Base-by-base conservation (phyloP, 2,797 vertebrate species). In the Champsocephalus esox region DNA sequence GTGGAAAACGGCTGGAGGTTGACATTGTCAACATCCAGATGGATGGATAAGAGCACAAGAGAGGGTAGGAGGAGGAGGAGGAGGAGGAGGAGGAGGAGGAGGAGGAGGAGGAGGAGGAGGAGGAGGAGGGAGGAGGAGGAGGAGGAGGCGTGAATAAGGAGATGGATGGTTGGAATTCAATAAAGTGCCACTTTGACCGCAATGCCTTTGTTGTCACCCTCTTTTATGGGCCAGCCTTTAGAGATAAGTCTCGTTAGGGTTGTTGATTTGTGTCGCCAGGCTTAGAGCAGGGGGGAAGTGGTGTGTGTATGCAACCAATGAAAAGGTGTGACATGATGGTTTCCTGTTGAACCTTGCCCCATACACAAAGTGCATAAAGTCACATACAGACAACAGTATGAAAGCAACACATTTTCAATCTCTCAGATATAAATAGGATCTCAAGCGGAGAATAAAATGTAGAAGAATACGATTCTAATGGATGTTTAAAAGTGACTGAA, bases 241-340 rank as follows among this genome's bases (percentile, higher is more conserved):
- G 43, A 56, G 65, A 75, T 77, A 57, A 52, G 65, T 67, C 57
- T 65, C 24, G 9, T 80, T 81, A 64, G 9, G 46, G 55, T 52
- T 65, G 81, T 81, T 74, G 88, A 73, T 87, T 77, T 41, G n/a
- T 87, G 87, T 89, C 80, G 70, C 58, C 48, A 3, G 58, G 46
- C 59, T 56, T 69, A 81, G 66, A 80, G 45, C 32, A 2, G n/a
- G n/a, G 76, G 32, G 34, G 34, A 38, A 38, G 7, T 38, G 34
- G 6, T 38, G 7, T 9, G 34, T 24, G 17, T 24, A 1, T 62
- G 8, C 21, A 8, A 46, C 51, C 46, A 41, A 85, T 79, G 70
- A 81, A 85, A 81, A 73, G 82, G 78, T 89, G 87, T 84, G 75
- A 84, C 68, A 61, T 46, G 66, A 88, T 58, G 70, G 63, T 67